phyloP scores from a whole-genome alignment of 2,113 vertebrate genomes.

The Vidua chalybeata region DNA sequence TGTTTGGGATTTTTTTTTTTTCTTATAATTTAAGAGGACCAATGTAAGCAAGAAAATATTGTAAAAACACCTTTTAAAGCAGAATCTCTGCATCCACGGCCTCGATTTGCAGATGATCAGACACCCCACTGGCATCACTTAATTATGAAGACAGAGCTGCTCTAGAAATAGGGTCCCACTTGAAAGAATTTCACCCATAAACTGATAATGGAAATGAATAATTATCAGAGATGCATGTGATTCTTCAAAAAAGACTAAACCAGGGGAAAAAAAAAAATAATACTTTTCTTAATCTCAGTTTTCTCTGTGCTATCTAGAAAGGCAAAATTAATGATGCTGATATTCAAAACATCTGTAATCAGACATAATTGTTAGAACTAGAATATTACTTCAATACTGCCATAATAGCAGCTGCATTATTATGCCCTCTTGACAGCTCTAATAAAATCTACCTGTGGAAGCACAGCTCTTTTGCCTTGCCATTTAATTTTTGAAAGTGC shows the following conservation, averaged over 20 bases:
- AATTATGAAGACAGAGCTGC: background rate
- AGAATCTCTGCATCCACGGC: background rate
- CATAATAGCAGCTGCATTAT: background rate
- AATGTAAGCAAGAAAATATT: background rate
- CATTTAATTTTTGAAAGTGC: background rate
- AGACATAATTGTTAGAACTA: background rate
- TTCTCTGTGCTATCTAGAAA: background rate
- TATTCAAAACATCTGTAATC: background rate
- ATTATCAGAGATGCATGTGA: background rate
- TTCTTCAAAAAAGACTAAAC: background rate
- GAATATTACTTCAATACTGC: background rate
- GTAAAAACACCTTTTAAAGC: rapidly evolving
- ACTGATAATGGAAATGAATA: background rate
- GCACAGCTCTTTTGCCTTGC: background rate
- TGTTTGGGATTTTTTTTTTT: rapidly evolving
- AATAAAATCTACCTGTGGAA: background rate
- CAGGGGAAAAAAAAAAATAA: rapidly evolving
- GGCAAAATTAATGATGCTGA: background rate
- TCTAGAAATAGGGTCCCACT: background rate
- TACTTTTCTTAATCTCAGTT: background rate
- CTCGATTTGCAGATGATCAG: background rate
- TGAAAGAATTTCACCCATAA: background rate
- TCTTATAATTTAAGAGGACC: background rate
- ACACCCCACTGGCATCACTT: background rate
- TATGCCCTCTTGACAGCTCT: background rate